Conservation (phyloP, 2,797 vertebrate genomes). For the Taeniopygia guttata region DNA sequence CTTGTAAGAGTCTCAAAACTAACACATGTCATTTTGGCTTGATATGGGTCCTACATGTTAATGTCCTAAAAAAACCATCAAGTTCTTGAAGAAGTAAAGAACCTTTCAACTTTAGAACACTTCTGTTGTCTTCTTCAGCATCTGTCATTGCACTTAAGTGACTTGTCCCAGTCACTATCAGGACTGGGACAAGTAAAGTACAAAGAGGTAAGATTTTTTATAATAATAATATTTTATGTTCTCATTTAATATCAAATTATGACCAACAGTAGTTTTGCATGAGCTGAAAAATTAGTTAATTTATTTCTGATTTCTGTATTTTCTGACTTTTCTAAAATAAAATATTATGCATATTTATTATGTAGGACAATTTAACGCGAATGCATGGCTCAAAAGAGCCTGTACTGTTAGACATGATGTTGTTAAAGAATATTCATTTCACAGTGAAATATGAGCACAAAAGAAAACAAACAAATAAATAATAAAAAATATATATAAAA, state of each 20-base stretch:
- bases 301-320: background rate
- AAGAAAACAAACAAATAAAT: background rate
- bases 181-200: background rate
- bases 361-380: background rate
- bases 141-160: background rate
- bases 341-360: background rate
- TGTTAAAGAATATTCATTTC: background rate
- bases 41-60: background rate
- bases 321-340: background rate
- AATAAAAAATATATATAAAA: background rate
- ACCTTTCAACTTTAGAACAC: background rate
- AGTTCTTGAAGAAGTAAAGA: background rate
- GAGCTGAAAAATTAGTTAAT: background rate
- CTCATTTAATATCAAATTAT: background rate
- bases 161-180: background rate
- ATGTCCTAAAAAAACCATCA: background rate
- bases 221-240: background rate
- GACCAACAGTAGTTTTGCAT: background rate
- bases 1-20: background rate
- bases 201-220: background rate
- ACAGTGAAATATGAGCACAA: background rate
- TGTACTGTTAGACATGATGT: background rate
- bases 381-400: background rate
- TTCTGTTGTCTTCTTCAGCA: background rate
- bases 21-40: background rate